These are phyloP conservation scores for Embiotoca jacksoni DNA, from an alignment of 2,113 vertebrate genomes.

Conservation along the genomic window DNA sequence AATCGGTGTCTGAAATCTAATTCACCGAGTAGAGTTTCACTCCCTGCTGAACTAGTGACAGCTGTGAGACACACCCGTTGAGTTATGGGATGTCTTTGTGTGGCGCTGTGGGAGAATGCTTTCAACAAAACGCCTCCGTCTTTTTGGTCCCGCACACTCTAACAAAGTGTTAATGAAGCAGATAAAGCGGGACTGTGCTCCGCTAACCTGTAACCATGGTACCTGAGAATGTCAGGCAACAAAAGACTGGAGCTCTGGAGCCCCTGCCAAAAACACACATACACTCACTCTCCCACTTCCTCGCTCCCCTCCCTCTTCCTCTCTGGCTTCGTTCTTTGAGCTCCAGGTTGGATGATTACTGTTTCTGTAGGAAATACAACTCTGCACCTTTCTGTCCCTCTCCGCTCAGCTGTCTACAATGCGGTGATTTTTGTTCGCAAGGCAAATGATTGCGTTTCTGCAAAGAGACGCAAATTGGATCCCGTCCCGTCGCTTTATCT, in stretches of 20 bases:
- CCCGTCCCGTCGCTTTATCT: not conserved
- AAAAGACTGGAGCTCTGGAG: constrained; percentile 72
- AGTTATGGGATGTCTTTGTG: not conserved
- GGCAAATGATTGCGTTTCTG: not conserved
- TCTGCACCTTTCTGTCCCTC: constrained; percentile 21
- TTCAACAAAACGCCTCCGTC: not conserved
- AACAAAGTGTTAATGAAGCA: constrained; percentile 50
- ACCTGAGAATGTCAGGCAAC: constrained; percentile 81
- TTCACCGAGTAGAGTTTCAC: not conserved
- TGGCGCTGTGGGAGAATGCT: not conserved
- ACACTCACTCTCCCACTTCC: constrained; percentile 36
- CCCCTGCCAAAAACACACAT: constrained; percentile 70
- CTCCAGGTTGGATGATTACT: constrained; percentile 48
- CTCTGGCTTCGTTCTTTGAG: constrained; percentile 19
- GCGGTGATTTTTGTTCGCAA: not conserved
- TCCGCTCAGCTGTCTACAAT: constrained; percentile 2
- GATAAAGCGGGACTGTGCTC: constrained; percentile 47
- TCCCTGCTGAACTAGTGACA: constrained; percentile 10
- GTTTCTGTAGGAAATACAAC: constrained; percentile 43
- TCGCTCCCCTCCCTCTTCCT: constrained; percentile 52
- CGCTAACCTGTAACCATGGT: constrained; percentile 75
- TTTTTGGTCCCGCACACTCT: not conserved
- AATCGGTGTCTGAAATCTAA: constrained; percentile 18
- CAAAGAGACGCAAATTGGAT: not conserved
- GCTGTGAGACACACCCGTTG: not conserved